phyloP scores from a whole-genome alignment of 2,113 vertebrate species.

The Muntiacus reevesi region DNA sequence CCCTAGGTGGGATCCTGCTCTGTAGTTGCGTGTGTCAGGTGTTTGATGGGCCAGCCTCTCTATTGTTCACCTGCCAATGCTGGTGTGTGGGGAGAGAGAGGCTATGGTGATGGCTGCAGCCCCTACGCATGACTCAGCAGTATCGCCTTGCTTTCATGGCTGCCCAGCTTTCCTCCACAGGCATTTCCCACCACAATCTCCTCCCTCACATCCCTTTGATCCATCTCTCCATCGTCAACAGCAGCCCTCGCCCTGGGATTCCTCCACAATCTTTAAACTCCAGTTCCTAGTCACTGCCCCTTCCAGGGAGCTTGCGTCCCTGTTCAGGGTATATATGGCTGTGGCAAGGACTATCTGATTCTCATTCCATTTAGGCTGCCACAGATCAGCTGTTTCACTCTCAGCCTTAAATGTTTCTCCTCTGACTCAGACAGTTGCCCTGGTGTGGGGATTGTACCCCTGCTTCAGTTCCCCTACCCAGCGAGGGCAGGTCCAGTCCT shows the following conservation, averaged over 20 bases:
- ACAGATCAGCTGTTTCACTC: neutral
- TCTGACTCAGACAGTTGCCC: neutral
- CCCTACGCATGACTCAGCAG: neutral
- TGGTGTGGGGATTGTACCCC: neutral
- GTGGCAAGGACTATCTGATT: neutral
- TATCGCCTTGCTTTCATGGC: neutral
- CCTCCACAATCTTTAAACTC: neutral
- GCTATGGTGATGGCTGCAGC: neutral
- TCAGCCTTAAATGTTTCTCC: neutral
- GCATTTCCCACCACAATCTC: neutral
- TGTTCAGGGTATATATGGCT: neutral
- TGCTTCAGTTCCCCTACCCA: neutral
- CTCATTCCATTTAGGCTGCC: neutral
- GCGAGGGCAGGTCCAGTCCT: neutral
- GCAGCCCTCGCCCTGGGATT: neutral
- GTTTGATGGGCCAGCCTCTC: neutral
- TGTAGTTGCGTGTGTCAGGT: neutral
- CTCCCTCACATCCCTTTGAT: neutral
- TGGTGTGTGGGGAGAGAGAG: neutral
- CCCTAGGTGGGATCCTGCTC: neutral
- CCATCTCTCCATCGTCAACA: neutral
- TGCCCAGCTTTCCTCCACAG: neutral
- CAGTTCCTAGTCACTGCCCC: neutral
- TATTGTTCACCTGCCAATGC: neutral
- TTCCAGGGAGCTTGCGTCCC: neutral